phyloP scores from a whole-genome alignment of 2,113 vertebrate species.

The Hippocampus barbouri region DNA sequence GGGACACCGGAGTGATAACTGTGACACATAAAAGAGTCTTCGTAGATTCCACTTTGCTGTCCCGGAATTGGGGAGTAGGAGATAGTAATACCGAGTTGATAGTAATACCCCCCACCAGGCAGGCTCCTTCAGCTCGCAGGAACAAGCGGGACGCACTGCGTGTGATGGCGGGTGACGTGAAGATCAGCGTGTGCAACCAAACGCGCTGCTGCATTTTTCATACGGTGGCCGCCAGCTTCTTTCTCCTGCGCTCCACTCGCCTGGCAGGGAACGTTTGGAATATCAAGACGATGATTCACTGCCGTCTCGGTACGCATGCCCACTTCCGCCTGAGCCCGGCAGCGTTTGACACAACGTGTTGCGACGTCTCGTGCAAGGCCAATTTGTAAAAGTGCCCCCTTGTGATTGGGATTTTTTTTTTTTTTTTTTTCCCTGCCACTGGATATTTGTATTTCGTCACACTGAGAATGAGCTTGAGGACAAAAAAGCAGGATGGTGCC shows the following conservation, averaged over 20 bases:
- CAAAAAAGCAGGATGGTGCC: too few relatives aligned
- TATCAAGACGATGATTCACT: background rate
- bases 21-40: background rate
- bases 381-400: too few relatives aligned
- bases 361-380: background rate
- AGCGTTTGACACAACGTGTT: background rate
- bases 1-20: background rate
- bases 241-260: background rate
- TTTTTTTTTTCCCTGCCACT: too few relatives aligned
- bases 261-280: slow-evolving; percentile 1
- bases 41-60: too few relatives aligned
- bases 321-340: too few relatives aligned
- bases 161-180: slow-evolving; percentile 30
- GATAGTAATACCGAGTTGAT: too few relatives aligned
- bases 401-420: too few relatives aligned
- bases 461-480: too few relatives aligned
- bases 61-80: too few relatives aligned
- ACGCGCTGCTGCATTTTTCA: slow-evolving; percentile 51
- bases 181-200: slow-evolving; percentile 40
- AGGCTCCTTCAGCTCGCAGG: too few relatives aligned
- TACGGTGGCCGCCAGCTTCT: slow-evolving; percentile 28
- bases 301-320: background rate
- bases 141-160: background rate
- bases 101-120: too few relatives aligned
- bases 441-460: too few relatives aligned